A percentile compares a stretch with the other conserved stretches of the same genome.
Evolutionary conservation across 2,797 vertebrate genomes (phyloP).

Genomic region (Avahi laniger): DNA sequence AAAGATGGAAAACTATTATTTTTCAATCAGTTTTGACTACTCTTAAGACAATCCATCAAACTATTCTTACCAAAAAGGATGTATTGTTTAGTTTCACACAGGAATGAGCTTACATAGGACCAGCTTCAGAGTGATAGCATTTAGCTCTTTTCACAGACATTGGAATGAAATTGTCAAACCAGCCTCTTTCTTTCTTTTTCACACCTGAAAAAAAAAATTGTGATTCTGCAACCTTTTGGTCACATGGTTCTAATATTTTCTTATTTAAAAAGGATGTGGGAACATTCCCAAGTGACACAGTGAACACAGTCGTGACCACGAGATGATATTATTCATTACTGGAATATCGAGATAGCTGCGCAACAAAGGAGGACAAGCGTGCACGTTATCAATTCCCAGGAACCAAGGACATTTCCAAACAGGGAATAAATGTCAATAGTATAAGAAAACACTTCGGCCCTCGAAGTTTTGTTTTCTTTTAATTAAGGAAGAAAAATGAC

Average conservation of each 20-base stretch:
- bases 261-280: background rate
- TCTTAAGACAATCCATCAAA: background rate
- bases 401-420: background rate
- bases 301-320: rapidly evolving
- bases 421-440: background rate
- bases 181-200: background rate
- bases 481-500: background rate
- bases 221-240: no score
- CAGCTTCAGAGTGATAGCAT: rapidly evolving
- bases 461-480: slow-evolving; percentile 48
- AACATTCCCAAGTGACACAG: background rate
- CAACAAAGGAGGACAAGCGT: background rate
- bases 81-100: rapidly evolving
- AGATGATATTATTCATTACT: no score
- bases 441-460: background rate
- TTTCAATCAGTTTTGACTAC: background rate
- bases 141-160: background rate
- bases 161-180: background rate
- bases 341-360: background rate
- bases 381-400: background rate
- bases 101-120: background rate
- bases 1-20: background rate
- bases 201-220: background rate
- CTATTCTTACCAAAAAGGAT: background rate
- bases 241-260: background rate